Percentiles rank a stretch among this genome's conserved stretches.
Conservation (phyloP, 1,140 invertebrate genomes). For the roundworm (Caenorhabditis elegans) region DNA sequence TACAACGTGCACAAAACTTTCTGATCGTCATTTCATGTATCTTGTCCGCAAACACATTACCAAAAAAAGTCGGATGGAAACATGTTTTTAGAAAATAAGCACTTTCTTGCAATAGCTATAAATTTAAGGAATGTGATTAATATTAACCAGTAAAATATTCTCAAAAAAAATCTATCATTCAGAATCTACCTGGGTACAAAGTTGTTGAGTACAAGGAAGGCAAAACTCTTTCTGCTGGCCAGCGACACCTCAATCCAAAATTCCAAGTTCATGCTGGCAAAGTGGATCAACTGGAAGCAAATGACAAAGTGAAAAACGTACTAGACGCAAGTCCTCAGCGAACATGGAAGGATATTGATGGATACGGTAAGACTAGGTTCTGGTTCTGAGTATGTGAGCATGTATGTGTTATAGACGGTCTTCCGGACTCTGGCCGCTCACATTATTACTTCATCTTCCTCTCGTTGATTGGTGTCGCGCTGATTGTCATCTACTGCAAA, state of each 20-base stretch:
- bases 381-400: neutral
- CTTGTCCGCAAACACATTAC: too few relatives aligned
- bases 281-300: slow-evolving; percentile 60
- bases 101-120: too few relatives aligned
- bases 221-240: slow-evolving; percentile 55
- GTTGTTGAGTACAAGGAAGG: slow-evolving; percentile 60
- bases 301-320: slow-evolving; percentile 48
- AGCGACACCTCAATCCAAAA: slow-evolving; percentile 60
- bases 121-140: too few relatives aligned
- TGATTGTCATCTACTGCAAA: slow-evolving; percentile 57
- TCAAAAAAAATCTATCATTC: too few relatives aligned
- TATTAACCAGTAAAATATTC: too few relatives aligned
- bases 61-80: too few relatives aligned
- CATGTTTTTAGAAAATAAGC: too few relatives aligned
- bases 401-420: neutral
- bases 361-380: slow-evolving; percentile 35
- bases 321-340: slow-evolving; percentile 52
- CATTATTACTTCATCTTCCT: slow-evolving; percentile 55
- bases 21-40: too few relatives aligned
- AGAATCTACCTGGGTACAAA: slow-evolving; percentile 58
- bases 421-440: slow-evolving; percentile 42
- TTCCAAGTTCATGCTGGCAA: slow-evolving; percentile 50
- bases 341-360: slow-evolving; percentile 54
- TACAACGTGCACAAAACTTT: too few relatives aligned
- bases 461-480: slow-evolving; percentile 49